A percentile compares a stretch with the other conserved stretches of the same genome.
These are phyloP conservation scores for Tauraco erythrolophus DNA, from an alignment of 2,113 vertebrate species.

Conservation along the genomic window DNA sequence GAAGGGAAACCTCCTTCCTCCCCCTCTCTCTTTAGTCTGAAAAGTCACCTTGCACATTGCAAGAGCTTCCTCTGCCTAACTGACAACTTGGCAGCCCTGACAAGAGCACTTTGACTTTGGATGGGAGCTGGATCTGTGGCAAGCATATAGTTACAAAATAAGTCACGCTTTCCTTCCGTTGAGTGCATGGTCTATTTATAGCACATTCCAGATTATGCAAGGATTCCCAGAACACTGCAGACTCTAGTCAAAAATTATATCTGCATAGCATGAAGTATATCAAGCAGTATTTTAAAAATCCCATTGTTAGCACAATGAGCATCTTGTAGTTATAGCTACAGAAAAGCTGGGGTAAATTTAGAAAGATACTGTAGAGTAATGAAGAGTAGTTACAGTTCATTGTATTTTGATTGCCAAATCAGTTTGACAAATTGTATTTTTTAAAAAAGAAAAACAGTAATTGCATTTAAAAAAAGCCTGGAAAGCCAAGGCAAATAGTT, in stretches of 20 bases:
- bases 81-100: not conserved
- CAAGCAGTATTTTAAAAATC: not conserved
- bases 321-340: not conserved
- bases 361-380: not conserved
- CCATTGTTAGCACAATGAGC: not conserved
- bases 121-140: not conserved
- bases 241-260: not conserved
- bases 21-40: not conserved
- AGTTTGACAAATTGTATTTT: not conserved
- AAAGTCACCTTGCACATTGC: not conserved
- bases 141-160: not conserved
- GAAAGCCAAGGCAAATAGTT: not conserved
- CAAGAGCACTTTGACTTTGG: not conserved
- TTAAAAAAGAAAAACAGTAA: not conserved
- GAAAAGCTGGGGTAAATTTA: not conserved
- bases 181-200: not conserved
- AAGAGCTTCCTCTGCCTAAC: not conserved
- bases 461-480: not conserved
- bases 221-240: constrained; percentile 70
- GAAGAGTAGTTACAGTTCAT: not conserved
- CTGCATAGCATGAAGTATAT: not conserved
- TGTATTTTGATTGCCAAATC: not conserved
- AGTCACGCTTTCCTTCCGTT: not conserved
- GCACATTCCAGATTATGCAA: constrained; percentile 45
- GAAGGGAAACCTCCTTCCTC: not conserved